Evolutionary conservation across 2,797 vertebrate genomes (phyloP).

Genomic region (Sebastes cheni): DNA sequence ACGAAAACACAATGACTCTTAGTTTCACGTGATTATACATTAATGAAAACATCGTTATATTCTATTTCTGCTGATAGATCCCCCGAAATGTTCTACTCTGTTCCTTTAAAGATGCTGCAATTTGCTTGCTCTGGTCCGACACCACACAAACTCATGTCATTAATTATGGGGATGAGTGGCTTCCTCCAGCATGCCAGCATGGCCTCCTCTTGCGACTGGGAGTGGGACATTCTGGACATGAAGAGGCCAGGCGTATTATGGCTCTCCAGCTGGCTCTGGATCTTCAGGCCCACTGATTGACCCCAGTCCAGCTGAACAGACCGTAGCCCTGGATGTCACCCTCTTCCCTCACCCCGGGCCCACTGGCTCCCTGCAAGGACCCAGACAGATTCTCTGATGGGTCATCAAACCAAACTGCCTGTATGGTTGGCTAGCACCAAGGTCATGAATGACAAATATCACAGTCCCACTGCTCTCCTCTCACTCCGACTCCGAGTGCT

Average conservation of each 20-base stretch:
- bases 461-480: conserved; percentile 45
- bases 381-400: conserved; percentile 73
- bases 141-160: conserved; percentile 58
- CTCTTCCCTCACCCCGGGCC: conserved; percentile 34
- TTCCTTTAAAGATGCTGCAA: conserved; percentile 1
- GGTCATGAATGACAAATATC: conserved; percentile 71
- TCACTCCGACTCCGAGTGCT: conserved; percentile 24
- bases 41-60: no score
- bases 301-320: conserved; percentile 76
- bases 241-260: conserved; percentile 69
- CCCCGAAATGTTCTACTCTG: no score
- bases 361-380: conserved; percentile 60
- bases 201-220: conserved; percentile 62
- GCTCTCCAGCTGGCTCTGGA: conserved; percentile 76
- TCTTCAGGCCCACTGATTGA: conserved; percentile 67
- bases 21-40: no score
- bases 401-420: conserved; percentile 76
- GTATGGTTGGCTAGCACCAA: conserved; percentile 49
- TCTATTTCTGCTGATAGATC: no score
- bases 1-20: fast-evolving
- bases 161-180: conserved; percentile 71
- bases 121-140: conserved; percentile 47
- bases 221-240: conserved; percentile 74
- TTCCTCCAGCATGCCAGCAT: conserved; percentile 58
- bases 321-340: conserved; percentile 63